A percentile compares a stretch with the other conserved stretches of the same genome.
Conservation (phyloP, 2,797 vertebrate species). For the Heliangelus exortis region DNA sequence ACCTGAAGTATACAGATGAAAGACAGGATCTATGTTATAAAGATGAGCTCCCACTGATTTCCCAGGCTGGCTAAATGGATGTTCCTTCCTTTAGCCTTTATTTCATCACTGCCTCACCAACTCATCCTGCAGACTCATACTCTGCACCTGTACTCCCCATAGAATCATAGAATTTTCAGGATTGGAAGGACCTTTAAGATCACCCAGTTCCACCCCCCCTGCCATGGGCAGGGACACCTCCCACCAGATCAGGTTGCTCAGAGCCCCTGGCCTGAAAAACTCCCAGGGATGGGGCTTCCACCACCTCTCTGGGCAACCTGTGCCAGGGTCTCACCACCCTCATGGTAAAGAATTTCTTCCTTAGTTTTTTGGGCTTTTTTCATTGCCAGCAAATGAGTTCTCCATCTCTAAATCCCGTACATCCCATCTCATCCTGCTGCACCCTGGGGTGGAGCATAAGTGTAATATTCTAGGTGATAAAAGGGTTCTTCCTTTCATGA, state of each 20-base stretch:
- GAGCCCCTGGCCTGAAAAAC: too few relatives aligned
- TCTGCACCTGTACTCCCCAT: background rate
- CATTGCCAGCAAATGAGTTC: background rate
- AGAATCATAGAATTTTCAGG: too few relatives aligned
- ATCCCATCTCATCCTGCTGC: background rate
- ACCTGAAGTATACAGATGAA: background rate
- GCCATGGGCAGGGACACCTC: too few relatives aligned
- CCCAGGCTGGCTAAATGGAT: background rate
- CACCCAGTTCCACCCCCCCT: too few relatives aligned
- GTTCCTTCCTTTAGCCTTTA: background rate
- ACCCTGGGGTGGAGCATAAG: background rate
- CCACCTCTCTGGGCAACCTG: too few relatives aligned
- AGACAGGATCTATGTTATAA: rapidly evolving
- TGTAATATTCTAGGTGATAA: background rate
- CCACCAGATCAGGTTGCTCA: too few relatives aligned
- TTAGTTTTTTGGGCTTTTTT: too few relatives aligned
- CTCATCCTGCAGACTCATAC: background rate
- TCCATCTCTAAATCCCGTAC: background rate
- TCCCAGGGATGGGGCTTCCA: too few relatives aligned
- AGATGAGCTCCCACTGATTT: background rate
- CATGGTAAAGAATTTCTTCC: too few relatives aligned
- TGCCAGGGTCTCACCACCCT: too few relatives aligned
- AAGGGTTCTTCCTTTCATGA: background rate
- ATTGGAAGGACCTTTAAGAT: too few relatives aligned
- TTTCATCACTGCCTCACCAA: background rate